Percentiles rank a stretch among this genome's conserved stretches.
These are phyloP conservation scores for Phoebastria nigripes DNA, from an alignment of 2,797 vertebrate genomes.

Conservation along the genomic window DNA sequence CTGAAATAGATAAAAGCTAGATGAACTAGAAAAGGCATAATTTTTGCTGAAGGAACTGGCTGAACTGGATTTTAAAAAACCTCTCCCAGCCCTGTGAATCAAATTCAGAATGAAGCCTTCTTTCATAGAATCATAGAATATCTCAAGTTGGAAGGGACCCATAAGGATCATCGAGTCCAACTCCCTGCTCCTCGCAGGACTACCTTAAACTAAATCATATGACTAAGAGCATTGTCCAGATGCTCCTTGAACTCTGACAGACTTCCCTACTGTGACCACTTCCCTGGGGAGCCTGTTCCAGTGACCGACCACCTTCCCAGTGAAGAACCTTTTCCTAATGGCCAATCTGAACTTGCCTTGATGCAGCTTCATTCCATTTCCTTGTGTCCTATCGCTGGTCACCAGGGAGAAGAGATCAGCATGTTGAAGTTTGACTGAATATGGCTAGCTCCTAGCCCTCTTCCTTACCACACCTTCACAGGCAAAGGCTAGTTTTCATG, in stretches of 20 bases:
- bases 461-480: background rate
- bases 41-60: background rate
- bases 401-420: background rate
- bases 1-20: background rate
- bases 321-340: background rate
- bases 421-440: background rate
- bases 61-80: background rate
- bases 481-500: background rate
- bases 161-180: background rate
- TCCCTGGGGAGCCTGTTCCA: background rate
- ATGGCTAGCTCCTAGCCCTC: background rate
- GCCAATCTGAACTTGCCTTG: background rate
- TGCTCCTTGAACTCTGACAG: background rate
- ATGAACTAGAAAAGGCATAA: background rate
- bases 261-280: background rate
- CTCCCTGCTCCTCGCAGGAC: background rate
- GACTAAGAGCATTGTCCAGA: too few species aligned
- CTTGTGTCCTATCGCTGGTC: fast-evolving
- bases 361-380: fast-evolving
- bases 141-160: background rate
- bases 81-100: background rate
- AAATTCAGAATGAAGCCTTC: background rate
- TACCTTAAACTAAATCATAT: background rate
- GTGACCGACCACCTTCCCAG: fast-evolving
- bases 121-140: background rate